phyloP scores from a whole-genome alignment of 2,888 invertebrate species.

The Drosophila mimica region DNA sequence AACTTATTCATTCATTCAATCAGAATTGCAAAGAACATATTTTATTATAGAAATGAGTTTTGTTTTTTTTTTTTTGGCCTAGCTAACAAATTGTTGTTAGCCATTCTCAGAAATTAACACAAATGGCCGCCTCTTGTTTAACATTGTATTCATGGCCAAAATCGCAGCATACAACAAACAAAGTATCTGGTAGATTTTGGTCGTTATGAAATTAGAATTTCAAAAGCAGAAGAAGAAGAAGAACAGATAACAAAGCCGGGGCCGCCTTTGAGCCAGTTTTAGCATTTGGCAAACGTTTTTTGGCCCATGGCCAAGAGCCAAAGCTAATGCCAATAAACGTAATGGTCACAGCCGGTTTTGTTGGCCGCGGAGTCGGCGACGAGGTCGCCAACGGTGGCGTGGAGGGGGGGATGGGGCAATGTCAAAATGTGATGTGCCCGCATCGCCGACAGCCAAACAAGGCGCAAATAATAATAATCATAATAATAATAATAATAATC shows the following conservation, averaged over 20 bases:
- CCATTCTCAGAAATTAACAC: background rate
- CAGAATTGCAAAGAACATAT: background rate
- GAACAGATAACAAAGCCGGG: conserved; percentile 24
- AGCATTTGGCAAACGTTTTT: conserved; percentile 42
- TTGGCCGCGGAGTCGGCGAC: conserved; percentile 1
- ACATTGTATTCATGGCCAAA: conserved; percentile 12
- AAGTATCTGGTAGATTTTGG: conserved; percentile 43
- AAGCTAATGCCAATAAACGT: conserved; percentile 38
- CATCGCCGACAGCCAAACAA: conserved; percentile 54
- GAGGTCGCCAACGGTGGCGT: conserved; percentile 1
- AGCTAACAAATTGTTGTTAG: background rate
- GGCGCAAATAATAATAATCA: conserved; percentile 50
- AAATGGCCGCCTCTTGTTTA: conserved; percentile 6
- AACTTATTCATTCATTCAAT: background rate
- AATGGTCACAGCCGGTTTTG: conserved; percentile 59
- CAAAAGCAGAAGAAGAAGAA: conserved; percentile 3
- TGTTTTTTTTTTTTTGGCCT: background rate
- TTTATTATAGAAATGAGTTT: background rate
- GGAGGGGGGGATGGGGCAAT: conserved; percentile 23
- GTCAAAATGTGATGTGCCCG: conserved; percentile 50
- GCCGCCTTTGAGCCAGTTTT: conserved; percentile 35
- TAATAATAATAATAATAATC: conserved; percentile 49
- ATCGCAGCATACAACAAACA: conserved; percentile 19
- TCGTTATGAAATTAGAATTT: conserved; percentile 55
- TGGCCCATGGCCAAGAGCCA: conserved; percentile 69